Evolutionary conservation across 2,113 vertebrate genomes (phyloP).

Genomic region (Prunella himalayana): DNA sequence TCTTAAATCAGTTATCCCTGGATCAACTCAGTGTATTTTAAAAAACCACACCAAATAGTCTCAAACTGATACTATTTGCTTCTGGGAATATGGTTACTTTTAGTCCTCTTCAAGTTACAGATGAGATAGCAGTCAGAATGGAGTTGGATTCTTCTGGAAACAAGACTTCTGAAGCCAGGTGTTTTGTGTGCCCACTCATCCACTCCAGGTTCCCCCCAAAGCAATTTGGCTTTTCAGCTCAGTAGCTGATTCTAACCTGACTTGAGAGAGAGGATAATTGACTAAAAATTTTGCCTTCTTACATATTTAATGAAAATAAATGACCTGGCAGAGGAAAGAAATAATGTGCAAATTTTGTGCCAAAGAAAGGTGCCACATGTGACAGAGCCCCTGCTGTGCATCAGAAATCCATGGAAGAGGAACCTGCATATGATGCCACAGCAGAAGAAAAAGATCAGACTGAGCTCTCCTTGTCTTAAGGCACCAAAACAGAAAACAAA

Average conservation of each 20-base stretch:
- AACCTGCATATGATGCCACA: neutral
- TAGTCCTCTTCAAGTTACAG: neutral
- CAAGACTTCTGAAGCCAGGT: neutral
- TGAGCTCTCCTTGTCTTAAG: neutral
- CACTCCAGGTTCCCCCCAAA: neutral
- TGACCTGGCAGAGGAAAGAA: neutral
- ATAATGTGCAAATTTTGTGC: neutral
- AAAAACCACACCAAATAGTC: neutral
- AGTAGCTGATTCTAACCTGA: neutral
- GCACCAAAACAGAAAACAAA: neutral
- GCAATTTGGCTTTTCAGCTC: neutral
- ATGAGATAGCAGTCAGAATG: neutral
- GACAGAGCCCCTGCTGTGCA: neutral
- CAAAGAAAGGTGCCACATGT: neutral
- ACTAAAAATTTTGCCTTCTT: neutral
- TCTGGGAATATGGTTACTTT: neutral
- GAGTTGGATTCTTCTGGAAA: fast-evolving
- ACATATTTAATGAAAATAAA: neutral
- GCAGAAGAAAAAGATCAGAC: neutral
- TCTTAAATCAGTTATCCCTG: neutral
- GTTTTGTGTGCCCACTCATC: neutral
- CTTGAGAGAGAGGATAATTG: neutral
- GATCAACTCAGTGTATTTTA: neutral
- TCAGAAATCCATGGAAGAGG: neutral
- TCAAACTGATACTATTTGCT: neutral